Evolutionary conservation across 2,113 vertebrate genomes (phyloP).

Genomic region (Gallinago paraguaiae): DNA sequence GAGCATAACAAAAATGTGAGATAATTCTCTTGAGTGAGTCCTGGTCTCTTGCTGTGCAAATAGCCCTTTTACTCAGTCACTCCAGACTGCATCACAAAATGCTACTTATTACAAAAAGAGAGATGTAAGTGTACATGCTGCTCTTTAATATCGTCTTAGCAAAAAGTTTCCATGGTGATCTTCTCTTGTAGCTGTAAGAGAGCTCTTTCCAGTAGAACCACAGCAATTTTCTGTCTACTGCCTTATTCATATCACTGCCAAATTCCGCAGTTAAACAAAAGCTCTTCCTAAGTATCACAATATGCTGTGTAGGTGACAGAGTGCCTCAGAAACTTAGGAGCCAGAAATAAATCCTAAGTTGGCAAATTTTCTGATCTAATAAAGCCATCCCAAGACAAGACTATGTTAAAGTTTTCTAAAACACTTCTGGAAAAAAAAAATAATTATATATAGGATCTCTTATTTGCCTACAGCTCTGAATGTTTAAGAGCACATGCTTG

Average conservation of each 20-base stretch:
- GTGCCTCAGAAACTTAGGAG: neutral
- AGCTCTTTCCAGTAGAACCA: neutral
- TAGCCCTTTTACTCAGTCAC: neutral
- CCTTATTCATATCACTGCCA: neutral
- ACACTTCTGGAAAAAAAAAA: neutral
- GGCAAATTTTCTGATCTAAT: neutral
- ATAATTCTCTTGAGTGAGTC: neutral
- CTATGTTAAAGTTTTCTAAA: neutral
- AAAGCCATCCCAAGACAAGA: neutral
- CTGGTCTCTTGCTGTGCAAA: neutral
- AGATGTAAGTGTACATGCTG: neutral
- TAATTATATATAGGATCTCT: neutral
- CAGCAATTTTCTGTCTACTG: rapidly evolving
- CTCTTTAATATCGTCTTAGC: neutral
- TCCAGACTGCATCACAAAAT: neutral
- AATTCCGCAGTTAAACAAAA: neutral
- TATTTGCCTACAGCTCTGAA: neutral
- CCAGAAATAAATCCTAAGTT: neutral
- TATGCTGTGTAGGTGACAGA: neutral
- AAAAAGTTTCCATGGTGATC: conserved; percentile 33
- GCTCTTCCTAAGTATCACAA: neutral
- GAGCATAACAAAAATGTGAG: neutral
- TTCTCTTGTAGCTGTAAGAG: neutral
- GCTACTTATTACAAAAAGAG: neutral
- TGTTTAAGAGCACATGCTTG: neutral